A percentile compares a stretch with the other conserved stretches of the same genome.
Evolutionary conservation across 2,888 invertebrate species (phyloP).

Genomic region (Eristalinus aeneus): DNA sequence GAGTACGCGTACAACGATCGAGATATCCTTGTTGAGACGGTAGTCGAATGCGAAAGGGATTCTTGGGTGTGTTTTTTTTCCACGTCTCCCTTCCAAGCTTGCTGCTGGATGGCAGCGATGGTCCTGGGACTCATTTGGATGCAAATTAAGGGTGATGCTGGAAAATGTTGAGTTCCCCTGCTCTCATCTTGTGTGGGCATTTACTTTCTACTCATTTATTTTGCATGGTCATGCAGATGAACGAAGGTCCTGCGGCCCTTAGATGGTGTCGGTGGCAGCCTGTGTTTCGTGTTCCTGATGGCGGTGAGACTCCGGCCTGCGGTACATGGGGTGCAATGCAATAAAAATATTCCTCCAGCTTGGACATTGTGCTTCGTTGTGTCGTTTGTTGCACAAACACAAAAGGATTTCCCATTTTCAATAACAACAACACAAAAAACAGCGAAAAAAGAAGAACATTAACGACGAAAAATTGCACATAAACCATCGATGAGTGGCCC

Average conservation of each 20-base stretch:
- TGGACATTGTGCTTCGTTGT: conserved; percentile 4
- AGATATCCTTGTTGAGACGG: conserved; percentile 57
- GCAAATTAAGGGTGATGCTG: conserved; percentile 70
- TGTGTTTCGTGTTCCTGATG: background rate
- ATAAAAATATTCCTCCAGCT: conserved; percentile 61
- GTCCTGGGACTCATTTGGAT: conserved; percentile 66
- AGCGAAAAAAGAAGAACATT: background rate
- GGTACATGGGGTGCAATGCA: conserved; percentile 54
- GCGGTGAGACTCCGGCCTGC: conserved; percentile 3
- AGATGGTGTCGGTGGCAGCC: background rate
- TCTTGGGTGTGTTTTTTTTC: conserved; percentile 20
- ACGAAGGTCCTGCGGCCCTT: conserved; percentile 45
- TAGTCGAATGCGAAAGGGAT: conserved; percentile 27
- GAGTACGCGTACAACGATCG: conserved; percentile 38
- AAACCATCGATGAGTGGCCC: conserved; percentile 46
- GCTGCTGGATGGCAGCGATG: conserved; percentile 7
- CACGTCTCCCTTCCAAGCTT: too few species aligned
- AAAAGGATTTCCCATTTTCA: conserved; percentile 32
- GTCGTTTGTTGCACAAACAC: conserved; percentile 56
- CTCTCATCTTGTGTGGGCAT: conserved; percentile 61
- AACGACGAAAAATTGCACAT: conserved; percentile 45
- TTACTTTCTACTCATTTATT: conserved; percentile 64
- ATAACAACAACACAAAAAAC: conserved; percentile 8
- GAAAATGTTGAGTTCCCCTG: conserved; percentile 64
- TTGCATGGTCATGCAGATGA: conserved; percentile 70